These are phyloP conservation scores for Acropternis orthonyx DNA, from an alignment of 2,797 vertebrate species.

Conservation along the genomic window DNA sequence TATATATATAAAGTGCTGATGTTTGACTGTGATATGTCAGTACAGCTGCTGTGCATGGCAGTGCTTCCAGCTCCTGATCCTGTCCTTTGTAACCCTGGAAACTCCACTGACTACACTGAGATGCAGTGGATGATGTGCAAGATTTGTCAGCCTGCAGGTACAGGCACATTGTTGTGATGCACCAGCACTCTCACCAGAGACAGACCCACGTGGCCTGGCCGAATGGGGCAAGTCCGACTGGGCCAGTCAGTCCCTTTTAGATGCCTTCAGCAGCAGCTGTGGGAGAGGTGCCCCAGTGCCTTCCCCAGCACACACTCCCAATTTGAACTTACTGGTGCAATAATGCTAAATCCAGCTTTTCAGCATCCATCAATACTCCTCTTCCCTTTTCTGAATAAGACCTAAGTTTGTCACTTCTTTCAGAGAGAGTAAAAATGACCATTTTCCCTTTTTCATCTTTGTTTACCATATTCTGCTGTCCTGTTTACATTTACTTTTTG, in stretches of 20 bases:
- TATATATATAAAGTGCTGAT: neutral
- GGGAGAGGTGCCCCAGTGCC: neutral
- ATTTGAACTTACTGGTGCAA: neutral
- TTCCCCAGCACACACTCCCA: neutral
- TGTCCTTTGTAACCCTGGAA: neutral
- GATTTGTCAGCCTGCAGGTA: fast-evolving
- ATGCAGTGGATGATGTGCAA: neutral
- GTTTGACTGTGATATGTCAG: neutral
- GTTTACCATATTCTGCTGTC: neutral
- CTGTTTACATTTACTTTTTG: neutral
- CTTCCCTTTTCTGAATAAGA: neutral
- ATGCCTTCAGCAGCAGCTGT: neutral
- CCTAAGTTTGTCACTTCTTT: neutral
- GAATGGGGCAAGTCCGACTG: fast-evolving
- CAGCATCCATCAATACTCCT: neutral
- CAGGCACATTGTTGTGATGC: fast-evolving
- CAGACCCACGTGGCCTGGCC: neutral
- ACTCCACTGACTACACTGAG: fast-evolving
- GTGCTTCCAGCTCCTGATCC: fast-evolving
- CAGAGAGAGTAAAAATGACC: neutral
- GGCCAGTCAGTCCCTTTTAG: fast-evolving
- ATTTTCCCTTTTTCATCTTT: neutral
- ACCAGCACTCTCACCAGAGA: neutral
- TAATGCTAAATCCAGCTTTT: neutral
- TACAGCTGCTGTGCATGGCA: neutral